Conservation (phyloP, 2,113 vertebrate genomes). For the Fukomys damarensis region DNA sequence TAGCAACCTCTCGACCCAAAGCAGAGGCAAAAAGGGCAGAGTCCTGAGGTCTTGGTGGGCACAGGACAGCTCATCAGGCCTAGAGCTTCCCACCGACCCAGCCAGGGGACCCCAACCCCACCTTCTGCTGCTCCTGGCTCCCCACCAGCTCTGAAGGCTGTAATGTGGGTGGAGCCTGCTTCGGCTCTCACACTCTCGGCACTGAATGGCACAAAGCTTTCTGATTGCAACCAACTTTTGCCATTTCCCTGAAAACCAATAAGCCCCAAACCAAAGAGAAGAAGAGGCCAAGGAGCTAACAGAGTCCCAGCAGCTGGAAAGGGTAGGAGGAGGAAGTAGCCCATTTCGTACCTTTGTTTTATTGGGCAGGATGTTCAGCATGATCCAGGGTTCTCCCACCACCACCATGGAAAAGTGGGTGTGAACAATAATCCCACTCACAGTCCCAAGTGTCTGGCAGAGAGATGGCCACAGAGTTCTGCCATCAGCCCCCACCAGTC, state of each 20-base stretch:
- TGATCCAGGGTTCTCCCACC: accelerated
- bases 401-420: not conserved
- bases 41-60: not conserved
- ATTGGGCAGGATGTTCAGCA: not conserved
- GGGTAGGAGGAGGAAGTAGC: not conserved
- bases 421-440: too few species aligned
- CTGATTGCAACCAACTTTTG: slow-evolving; percentile 80
- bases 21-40: too few species aligned
- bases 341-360: not conserved
- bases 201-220: slow-evolving; percentile 76
- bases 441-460: not conserved
- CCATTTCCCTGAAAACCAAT: slow-evolving; percentile 81
- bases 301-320: not conserved
- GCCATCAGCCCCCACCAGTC: not conserved
- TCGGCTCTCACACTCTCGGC: slow-evolving; percentile 74
- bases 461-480: not conserved
- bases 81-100: slow-evolving; percentile 69
- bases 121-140: slow-evolving; percentile 66
- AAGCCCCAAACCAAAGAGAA: slow-evolving; percentile 81
- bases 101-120: slow-evolving; percentile 72
- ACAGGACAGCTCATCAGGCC: not conserved
- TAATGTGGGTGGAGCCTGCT: slow-evolving; percentile 21
- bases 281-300: not conserved
- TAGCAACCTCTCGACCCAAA: not conserved
- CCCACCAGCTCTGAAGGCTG: slow-evolving; percentile 68